Base-by-base conservation (phyloP, 2,113 vertebrate genomes). In the Nothoprocta pentlandii region DNA sequence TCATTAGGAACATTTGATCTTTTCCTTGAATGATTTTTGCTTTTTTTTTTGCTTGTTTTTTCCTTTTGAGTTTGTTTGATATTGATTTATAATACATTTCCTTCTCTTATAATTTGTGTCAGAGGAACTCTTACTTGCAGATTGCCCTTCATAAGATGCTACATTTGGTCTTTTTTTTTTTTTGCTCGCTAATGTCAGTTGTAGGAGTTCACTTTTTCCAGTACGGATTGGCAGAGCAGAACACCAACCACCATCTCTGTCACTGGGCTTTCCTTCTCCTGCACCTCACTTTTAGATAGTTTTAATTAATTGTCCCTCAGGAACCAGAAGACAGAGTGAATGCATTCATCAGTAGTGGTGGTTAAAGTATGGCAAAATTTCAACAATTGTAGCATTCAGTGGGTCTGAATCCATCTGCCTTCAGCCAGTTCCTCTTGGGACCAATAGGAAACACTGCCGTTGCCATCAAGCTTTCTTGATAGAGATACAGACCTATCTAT, bases 141-240 rank as follows among this genome's bases (percentile, higher is more conserved):
- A 25, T 82, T 87, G 63, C 87, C 49, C 70, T 85, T 93, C 54
- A 34, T 62, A 71, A 25, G 66, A 90, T 64, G 25, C 73, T 51
- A 23, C 74, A 70, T 85, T 68, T 89, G 83, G 15, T 87, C 74
- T 77, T 82, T 39, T 39, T 56, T 95, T 95, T 93, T 95, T 95
- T 93, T 93, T 94, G 30, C 42, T 44, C 42, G 39, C 2, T 22
- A 26, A 9, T 87, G 44, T 89, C 36, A 87, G 70, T 83, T 83
- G 49, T 63, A 74, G 67, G 59, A 85, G 23, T 74, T 96, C 90
- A 71, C 42, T 81, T 34, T 71, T 78, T 61, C 66, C 25, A 7
- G 54, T 32, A 58, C 16, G 17, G 30, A 13, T 58, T 32, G 54
- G 28, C 15, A 58, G 54, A 58, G 28, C 16, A 32, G 54, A 32